A percentile compares a stretch with the other conserved stretches of the same genome.
Conservation (phyloP, 2,888 invertebrate genomes). For the Idaea aversata region DNA sequence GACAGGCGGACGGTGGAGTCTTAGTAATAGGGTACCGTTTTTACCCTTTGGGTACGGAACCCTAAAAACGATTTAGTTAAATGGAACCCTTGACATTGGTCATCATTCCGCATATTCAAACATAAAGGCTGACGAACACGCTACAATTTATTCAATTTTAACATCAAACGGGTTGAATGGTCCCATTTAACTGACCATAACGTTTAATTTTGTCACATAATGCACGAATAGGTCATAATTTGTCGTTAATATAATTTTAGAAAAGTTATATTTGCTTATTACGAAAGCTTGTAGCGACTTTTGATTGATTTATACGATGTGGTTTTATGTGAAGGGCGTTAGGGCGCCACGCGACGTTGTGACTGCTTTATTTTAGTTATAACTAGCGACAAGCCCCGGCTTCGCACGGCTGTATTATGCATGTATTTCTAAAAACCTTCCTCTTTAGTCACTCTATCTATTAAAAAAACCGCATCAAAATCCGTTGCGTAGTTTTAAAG, state of each 20-base stretch:
- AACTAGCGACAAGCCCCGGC: no score
- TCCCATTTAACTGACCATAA: background rate
- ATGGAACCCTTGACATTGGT: background rate
- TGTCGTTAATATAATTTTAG: slow-evolving; percentile 26
- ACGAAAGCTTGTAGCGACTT: background rate
- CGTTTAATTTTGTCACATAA: slow-evolving; percentile 16
- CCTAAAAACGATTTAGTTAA: background rate
- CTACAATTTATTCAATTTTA: background rate
- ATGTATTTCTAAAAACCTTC: no score
- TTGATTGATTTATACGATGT: slow-evolving; percentile 26
- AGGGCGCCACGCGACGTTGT: background rate
- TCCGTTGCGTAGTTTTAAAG: no score
- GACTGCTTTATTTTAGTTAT: background rate
- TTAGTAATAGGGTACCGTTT: no score
- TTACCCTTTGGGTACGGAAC: background rate
- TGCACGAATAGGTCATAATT: slow-evolving; percentile 23
- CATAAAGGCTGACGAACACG: background rate
- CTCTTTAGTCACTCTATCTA: no score
- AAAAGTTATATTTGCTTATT: slow-evolving; percentile 17
- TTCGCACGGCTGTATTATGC: no score
- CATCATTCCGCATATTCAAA: background rate
- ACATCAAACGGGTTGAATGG: background rate
- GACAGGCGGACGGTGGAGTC: no score
- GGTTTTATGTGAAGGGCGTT: background rate
- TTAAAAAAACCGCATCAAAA: no score